phyloP scores from a whole-genome alignment of 2,888 invertebrate species.

The Agrotis segetum region DNA sequence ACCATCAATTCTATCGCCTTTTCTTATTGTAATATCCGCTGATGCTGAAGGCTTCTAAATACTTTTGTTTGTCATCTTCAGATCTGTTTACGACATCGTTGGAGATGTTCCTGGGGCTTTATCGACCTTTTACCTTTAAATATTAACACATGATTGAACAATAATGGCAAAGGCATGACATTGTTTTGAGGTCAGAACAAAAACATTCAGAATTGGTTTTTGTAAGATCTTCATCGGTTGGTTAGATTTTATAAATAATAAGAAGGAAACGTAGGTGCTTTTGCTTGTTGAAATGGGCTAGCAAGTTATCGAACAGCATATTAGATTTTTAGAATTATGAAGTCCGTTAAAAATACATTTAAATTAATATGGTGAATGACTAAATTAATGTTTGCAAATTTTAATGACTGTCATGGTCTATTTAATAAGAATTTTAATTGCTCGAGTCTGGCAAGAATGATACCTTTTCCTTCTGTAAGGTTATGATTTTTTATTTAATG shows the following conservation, averaged over 20 bases:
- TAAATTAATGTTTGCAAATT: too few relatives aligned
- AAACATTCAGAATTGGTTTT: slow-evolving; percentile 9
- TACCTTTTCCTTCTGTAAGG: too few relatives aligned
- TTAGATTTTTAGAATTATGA: too few relatives aligned
- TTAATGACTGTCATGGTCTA: too few relatives aligned
- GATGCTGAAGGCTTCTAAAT: slow-evolving; percentile 37
- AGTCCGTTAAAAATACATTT: too few relatives aligned
- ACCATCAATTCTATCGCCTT: slow-evolving; percentile 20
- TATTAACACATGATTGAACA: slow-evolving; percentile 50
- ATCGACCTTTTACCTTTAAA: slow-evolving; percentile 41
- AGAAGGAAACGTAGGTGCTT: background rate
- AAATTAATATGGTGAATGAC: too few relatives aligned
- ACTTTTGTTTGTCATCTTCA: slow-evolving; percentile 54
- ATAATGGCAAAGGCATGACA: slow-evolving; percentile 33
- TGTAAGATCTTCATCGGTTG: slow-evolving; percentile 9
- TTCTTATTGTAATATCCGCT: slow-evolving; percentile 47
- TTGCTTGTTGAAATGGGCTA: background rate
- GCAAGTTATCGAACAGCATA: background rate
- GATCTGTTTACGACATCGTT: slow-evolving; percentile 51
- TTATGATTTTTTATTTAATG: slow-evolving; percentile 3
- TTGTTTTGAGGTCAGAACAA: slow-evolving; percentile 26
- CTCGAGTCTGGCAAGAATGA: too few relatives aligned
- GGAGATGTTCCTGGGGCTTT: slow-evolving; percentile 23
- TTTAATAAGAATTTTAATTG: too few relatives aligned
- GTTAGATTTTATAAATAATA: slow-evolving; percentile 3